Conservation (phyloP, 2,888 invertebrate genomes). For the Melanotus villosus region DNA sequence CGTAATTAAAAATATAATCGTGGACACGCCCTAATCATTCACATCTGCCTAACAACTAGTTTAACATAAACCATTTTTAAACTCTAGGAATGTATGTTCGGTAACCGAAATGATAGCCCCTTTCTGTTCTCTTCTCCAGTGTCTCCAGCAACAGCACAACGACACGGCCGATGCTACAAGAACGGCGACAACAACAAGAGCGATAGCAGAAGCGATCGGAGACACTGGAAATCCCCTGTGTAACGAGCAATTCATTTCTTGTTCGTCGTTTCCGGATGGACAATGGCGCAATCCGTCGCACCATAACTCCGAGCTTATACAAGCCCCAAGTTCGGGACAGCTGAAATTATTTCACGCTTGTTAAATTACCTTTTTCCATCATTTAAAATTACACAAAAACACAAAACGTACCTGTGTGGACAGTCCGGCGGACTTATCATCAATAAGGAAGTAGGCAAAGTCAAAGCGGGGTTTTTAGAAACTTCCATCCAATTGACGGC, state of each 20-base stretch:
- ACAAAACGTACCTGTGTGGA: conserved; percentile 81
- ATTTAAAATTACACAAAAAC: no score
- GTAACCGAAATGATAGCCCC: conserved; percentile 67
- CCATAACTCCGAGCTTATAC: conserved; percentile 84
- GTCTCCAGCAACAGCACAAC: conserved; percentile 62
- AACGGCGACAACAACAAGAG: conserved; percentile 58
- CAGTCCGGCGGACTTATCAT: conserved; percentile 77
- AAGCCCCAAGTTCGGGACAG: conserved; percentile 86
- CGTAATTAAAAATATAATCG: neutral
- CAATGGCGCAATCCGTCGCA: conserved; percentile 86
- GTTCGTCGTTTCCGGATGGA: conserved; percentile 87
- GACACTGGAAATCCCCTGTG: conserved; percentile 76
- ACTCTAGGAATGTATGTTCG: conserved; percentile 67
- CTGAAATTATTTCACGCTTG: no score
- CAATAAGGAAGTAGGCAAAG: conserved; percentile 67
- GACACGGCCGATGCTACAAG: conserved; percentile 59
- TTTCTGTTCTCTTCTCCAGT: conserved; percentile 64
- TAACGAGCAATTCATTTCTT: conserved; percentile 82
- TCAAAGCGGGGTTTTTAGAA: conserved; percentile 76
- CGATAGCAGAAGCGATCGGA: conserved; percentile 63
- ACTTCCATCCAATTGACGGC: conserved; percentile 85
- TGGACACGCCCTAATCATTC: neutral
- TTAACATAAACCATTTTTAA: conserved; percentile 67
- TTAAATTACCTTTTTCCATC: neutral
- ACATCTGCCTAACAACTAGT: neutral